These are phyloP conservation scores for Plutomurus gul DNA, from an alignment of 1,140 invertebrate species.

Conservation along the genomic window DNA sequence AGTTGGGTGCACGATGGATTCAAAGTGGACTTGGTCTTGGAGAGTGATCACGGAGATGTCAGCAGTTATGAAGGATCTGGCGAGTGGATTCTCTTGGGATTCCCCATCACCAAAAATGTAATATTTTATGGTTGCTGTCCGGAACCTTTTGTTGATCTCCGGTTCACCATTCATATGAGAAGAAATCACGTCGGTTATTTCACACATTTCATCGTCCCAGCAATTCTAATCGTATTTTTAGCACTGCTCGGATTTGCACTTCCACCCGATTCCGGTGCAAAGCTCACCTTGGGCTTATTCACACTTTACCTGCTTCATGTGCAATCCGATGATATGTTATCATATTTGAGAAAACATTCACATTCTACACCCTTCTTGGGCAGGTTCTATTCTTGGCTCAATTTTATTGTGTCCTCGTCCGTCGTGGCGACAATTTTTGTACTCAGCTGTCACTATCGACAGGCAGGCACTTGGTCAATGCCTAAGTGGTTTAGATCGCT, in stretches of 20 bases:
- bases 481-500: not conserved
- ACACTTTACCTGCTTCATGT: not conserved
- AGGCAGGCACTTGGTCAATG: not conserved
- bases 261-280: slow-evolving; percentile 70
- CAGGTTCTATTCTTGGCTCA: not conserved
- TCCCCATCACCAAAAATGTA: not conserved
- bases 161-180: slow-evolving; percentile 67
- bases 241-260: slow-evolving; percentile 70
- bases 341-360: not conserved
- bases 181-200: slow-evolving; percentile 69
- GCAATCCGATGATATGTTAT: no score
- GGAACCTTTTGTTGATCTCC: slow-evolving; percentile 61
- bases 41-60: slow-evolving; percentile 81
- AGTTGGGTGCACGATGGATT: slow-evolving; percentile 98
- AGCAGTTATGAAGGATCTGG: slow-evolving; percentile 95
- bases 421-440: not conserved
- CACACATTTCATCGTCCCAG: slow-evolving; percentile 71
- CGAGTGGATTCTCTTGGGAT: slow-evolving; percentile 75
- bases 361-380: not conserved
- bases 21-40: slow-evolving; percentile 88
- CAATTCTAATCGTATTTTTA: slow-evolving; percentile 69
- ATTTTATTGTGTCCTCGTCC: not conserved
- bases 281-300: slow-evolving; percentile 66
- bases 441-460: not conserved
- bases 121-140: slow-evolving; percentile 10